Evolutionary conservation across 2,888 invertebrate species (phyloP).

Genomic region (Synanthedon myopaeformis): DNA sequence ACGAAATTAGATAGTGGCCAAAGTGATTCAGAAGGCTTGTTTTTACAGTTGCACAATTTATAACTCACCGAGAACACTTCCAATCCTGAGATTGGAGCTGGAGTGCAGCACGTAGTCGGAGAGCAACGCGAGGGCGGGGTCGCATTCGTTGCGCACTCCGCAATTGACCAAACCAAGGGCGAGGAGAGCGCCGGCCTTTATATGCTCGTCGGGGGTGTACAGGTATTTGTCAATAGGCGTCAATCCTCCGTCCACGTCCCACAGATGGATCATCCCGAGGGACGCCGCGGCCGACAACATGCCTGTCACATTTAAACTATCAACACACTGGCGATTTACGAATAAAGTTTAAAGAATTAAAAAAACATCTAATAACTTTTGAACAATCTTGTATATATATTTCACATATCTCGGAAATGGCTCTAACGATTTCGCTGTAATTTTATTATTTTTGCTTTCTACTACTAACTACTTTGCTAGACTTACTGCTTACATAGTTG

Average conservation of each 20-base stretch:
- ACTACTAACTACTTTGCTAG: too few species aligned
- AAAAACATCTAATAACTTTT: too few species aligned
- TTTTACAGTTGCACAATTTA: too few species aligned
- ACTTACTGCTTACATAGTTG: too few species aligned
- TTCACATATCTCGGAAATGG: too few species aligned
- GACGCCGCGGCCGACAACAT: constrained; percentile 98
- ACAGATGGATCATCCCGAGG: constrained; percentile 92
- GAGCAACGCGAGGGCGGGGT: constrained; percentile 95
- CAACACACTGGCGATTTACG: too few species aligned
- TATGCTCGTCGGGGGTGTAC: constrained; percentile 94
- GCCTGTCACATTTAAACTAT: constrained; percentile 38
- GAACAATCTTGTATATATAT: too few species aligned
- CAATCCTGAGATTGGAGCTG: constrained; percentile 86
- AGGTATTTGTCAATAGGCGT: constrained; percentile 98
- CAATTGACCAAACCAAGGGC: constrained; percentile 98
- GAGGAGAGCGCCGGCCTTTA: constrained; percentile 95
- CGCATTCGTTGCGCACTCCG: constrained; percentile 97
- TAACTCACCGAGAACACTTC: constrained; percentile 80
- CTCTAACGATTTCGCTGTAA: too few species aligned
- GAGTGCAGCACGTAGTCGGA: constrained; percentile 93
- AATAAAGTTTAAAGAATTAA: too few species aligned
- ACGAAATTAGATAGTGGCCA: too few species aligned
- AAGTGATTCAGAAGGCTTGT: too few species aligned
- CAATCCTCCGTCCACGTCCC: constrained; percentile 99
- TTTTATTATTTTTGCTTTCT: too few species aligned